phyloP scores from a whole-genome alignment of 2,888 invertebrate genomes.

The Isoperla grammatica region DNA sequence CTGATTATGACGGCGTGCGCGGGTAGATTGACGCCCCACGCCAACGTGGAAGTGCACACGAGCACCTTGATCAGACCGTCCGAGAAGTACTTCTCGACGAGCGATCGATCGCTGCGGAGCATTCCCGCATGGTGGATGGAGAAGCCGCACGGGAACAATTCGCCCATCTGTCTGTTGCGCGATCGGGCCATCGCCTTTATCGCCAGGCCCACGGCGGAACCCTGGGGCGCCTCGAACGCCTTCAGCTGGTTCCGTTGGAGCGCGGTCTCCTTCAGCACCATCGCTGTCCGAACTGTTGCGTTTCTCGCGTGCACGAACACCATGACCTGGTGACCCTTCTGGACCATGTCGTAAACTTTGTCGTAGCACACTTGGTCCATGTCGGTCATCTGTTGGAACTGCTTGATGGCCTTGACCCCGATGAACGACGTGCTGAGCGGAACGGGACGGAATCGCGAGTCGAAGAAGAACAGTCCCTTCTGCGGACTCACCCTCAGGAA shows the following conservation, averaged over 20 bases:
- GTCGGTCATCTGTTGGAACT: slow-evolving; percentile 59
- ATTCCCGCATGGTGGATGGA: slow-evolving; percentile 97
- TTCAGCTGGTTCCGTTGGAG: slow-evolving; percentile 65
- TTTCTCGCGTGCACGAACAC: slow-evolving; percentile 98
- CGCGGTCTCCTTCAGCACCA: slow-evolving; percentile 74
- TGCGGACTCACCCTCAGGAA: slow-evolving; percentile 92
- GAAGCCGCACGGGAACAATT: slow-evolving; percentile 81
- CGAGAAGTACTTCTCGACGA: slow-evolving; percentile 86
- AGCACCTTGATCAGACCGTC: slow-evolving; percentile 84
- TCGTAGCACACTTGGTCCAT: slow-evolving; percentile 94
- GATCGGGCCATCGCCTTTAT: slow-evolving; percentile 64
- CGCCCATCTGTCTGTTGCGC: slow-evolving; percentile 73
- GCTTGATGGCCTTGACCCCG: slow-evolving; percentile 67
- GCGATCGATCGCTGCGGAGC: slow-evolving; percentile 74
- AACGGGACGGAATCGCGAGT: slow-evolving; percentile 90
- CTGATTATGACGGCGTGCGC: slow-evolving; percentile 96
- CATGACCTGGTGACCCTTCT: slow-evolving; percentile 91
- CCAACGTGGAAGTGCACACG: slow-evolving; percentile 95
- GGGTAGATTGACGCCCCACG: slow-evolving; percentile 99
- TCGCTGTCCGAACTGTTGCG: slow-evolving; percentile 87
- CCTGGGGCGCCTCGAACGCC: slow-evolving; percentile 61
- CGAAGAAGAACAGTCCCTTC: slow-evolving; percentile 88
- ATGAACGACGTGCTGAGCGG: slow-evolving; percentile 89
- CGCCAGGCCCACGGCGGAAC: slow-evolving; percentile 59
- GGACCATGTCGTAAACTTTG: slow-evolving; percentile 80